These are phyloP conservation scores for Eubasilissa splendida DNA, from an alignment of 2,888 invertebrate species.

Conservation along the genomic window DNA sequence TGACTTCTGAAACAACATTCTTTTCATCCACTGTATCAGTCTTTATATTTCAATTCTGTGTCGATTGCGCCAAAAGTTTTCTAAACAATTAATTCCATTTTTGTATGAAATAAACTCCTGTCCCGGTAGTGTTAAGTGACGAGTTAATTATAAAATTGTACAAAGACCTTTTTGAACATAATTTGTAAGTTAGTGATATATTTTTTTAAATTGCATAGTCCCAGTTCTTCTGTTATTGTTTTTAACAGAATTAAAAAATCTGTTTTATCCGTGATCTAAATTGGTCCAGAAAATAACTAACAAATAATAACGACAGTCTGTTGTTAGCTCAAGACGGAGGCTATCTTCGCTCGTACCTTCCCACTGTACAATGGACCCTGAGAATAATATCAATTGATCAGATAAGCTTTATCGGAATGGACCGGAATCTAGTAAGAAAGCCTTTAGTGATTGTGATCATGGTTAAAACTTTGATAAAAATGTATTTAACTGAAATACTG, in stretches of 20 bases:
- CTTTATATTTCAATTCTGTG: neutral
- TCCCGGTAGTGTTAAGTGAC: slow-evolving; percentile 21
- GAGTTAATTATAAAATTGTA: slow-evolving; percentile 12
- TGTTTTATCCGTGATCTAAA: slow-evolving; percentile 6
- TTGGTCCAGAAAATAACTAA: neutral
- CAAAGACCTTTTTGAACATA: slow-evolving; percentile 16
- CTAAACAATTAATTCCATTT: neutral
- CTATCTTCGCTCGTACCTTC: too few species aligned
- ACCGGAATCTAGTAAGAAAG: neutral
- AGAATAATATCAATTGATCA: too few species aligned
- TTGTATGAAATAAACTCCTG: slow-evolving; percentile 9
- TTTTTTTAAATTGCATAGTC: slow-evolving; percentile 11
- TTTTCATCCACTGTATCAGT: slow-evolving; percentile 7
- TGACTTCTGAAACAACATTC: neutral
- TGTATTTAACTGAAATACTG: neutral
- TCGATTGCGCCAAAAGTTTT: neutral
- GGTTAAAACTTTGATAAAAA: neutral
- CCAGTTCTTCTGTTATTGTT: neutral
- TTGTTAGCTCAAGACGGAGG: too few species aligned
- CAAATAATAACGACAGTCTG: too few species aligned
- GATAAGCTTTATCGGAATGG: neutral
- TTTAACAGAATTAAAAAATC: neutral
- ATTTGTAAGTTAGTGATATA: slow-evolving; percentile 15
- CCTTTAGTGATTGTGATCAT: slow-evolving; percentile 1
- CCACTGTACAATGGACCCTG: too few species aligned